These are phyloP conservation scores for Petrolisthes manimaculis DNA, from an alignment of 2,888 invertebrate species.

Conservation along the genomic window DNA sequence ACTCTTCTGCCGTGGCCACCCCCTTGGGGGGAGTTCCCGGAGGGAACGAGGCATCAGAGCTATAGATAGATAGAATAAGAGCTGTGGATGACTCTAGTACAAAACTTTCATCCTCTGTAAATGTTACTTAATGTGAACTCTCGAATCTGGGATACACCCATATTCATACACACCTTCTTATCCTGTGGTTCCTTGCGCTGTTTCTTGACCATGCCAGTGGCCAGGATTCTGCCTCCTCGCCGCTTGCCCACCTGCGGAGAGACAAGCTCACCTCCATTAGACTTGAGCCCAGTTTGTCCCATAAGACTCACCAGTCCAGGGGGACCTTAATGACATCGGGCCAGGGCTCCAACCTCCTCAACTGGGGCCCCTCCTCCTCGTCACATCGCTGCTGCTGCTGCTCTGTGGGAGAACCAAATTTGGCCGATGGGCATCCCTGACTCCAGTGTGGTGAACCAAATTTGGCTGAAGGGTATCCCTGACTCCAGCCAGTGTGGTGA, in stretches of 20 bases:
- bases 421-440: conserved; percentile 43
- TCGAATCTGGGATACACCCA: too few species aligned
- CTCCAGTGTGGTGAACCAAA: background rate
- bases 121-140: too few species aligned
- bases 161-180: conserved; percentile 33
- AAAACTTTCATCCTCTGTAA: too few species aligned
- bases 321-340: conserved; percentile 41
- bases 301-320: conserved; percentile 61
- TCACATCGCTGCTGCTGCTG: conserved; percentile 9
- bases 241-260: conserved; percentile 81
- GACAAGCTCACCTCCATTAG: conserved; percentile 66
- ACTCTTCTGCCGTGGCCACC: too few species aligned
- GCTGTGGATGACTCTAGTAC: too few species aligned
- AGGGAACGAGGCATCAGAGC: too few species aligned
- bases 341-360: conserved; percentile 32
- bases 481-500: too few species aligned
- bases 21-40: too few species aligned
- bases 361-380: conserved; percentile 19
- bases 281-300: conserved; percentile 49
- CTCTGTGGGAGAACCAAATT: conserved; percentile 56
- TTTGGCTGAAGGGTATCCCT: too few species aligned
- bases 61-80: too few species aligned
- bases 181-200: conserved; percentile 73
- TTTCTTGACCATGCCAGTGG: conserved; percentile 91
- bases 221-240: conserved; percentile 86